These are phyloP conservation scores for Narcine bancroftii DNA, from an alignment of 2,113 vertebrate genomes.

Conservation along the genomic window DNA sequence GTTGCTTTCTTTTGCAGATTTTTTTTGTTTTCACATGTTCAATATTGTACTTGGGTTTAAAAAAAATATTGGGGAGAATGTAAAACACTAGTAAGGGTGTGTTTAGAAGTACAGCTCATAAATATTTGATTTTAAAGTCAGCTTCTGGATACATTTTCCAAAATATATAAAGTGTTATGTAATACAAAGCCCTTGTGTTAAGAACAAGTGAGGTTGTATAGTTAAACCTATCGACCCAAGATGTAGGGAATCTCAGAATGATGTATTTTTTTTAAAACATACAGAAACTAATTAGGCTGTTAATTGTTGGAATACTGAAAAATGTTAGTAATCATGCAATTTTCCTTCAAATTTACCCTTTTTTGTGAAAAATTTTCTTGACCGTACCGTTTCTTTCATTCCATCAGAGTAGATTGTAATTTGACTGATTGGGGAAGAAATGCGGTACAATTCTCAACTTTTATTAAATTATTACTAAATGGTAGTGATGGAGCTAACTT, in stretches of 20 bases:
- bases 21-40: background rate
- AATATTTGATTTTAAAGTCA: conserved; percentile 20
- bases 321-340: conserved; percentile 15
- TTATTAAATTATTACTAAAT: background rate
- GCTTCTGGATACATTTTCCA: background rate
- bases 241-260: conserved; percentile 14
- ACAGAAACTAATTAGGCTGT: background rate
- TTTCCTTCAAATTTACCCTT: conserved; percentile 32
- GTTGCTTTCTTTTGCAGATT: conserved; percentile 21
- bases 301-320: conserved; percentile 27
- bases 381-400: background rate
- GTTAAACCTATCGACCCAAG: background rate
- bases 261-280: conserved; percentile 8
- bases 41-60: background rate
- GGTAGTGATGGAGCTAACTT: conserved; percentile 20
- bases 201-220: background rate
- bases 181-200: background rate
- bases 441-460: background rate
- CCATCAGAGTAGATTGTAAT: conserved; percentile 14
- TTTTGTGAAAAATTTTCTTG: background rate
- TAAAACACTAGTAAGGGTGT: conserved; percentile 1
- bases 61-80: conserved; percentile 16
- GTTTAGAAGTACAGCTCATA: background rate
- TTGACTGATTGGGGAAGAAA: background rate
- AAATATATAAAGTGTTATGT: conserved; percentile 18